These are phyloP conservation scores for Oreotrochilus melanogaster DNA, from an alignment of 2,113 vertebrate species.

Conservation along the genomic window DNA sequence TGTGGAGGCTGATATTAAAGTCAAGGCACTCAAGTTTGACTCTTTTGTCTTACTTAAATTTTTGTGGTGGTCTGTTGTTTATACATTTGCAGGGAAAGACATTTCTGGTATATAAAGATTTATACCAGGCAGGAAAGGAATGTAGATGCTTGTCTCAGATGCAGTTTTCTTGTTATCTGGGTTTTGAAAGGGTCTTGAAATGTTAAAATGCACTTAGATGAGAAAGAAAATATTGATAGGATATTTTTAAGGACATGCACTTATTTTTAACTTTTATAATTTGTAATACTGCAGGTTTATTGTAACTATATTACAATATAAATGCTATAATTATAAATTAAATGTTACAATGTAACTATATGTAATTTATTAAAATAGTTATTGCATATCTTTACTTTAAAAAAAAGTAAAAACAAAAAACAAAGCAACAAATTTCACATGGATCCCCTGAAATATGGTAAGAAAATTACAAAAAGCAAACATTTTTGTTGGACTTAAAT, in stretches of 20 bases:
- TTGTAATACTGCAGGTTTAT: neutral
- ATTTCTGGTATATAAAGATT: slow-evolving; percentile 45
- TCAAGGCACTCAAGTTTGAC: slow-evolving; percentile 27
- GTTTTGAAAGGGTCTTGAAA: slow-evolving; percentile 35
- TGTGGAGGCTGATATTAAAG: neutral
- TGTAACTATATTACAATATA: neutral
- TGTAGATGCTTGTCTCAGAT: neutral
- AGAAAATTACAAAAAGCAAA: neutral
- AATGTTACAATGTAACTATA: neutral
- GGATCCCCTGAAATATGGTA: neutral
- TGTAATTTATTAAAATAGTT: neutral
- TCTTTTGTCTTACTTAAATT: slow-evolving; percentile 48
- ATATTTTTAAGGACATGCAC: neutral
- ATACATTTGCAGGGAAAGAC: slow-evolving; percentile 4
- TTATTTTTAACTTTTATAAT: neutral
- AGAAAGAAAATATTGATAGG: neutral
- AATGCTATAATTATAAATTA: neutral
- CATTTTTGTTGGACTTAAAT: neutral
- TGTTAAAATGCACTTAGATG: slow-evolving; percentile 17
- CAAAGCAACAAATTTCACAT: neutral
- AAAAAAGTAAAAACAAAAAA: neutral
- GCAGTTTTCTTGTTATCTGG: neutral
- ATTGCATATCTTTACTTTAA: neutral
- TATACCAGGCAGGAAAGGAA: slow-evolving; percentile 6
- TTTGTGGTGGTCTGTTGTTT: slow-evolving; percentile 33